Evolutionary conservation across 2,797 vertebrate genomes (phyloP).

Genomic region (Bucorvus abyssinicus): DNA sequence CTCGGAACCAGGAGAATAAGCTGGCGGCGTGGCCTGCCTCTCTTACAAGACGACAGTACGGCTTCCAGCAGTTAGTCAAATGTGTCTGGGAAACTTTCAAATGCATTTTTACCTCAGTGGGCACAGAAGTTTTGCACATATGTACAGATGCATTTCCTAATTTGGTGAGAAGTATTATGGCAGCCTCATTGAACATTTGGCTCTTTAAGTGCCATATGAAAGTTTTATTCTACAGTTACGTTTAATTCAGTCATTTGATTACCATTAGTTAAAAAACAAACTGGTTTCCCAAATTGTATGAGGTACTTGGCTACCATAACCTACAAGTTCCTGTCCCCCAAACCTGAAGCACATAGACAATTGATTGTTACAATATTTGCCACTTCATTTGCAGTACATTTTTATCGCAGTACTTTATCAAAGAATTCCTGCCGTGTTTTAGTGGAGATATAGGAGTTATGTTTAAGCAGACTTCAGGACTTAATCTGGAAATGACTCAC

Average conservation of each 20-base stretch:
- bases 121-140: not conserved
- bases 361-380: not conserved
- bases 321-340: not conserved
- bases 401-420: not conserved
- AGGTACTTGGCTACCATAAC: not conserved
- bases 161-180: not conserved
- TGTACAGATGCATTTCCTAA: not conserved
- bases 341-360: not conserved
- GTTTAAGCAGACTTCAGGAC: not conserved
- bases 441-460: not conserved
- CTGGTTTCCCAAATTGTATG: not conserved
- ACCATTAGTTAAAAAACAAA: not conserved
- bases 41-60: not conserved
- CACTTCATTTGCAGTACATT: not conserved
- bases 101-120: not conserved
- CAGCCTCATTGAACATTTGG: not conserved
- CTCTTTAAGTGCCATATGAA: not conserved
- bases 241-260: not conserved
- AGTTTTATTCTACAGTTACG: not conserved
- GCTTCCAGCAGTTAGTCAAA: not conserved
- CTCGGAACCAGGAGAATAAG: not conserved
- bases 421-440: not conserved
- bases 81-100: not conserved
- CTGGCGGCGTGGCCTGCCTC: not conserved
- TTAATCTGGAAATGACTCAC: not conserved